phyloP scores from a whole-genome alignment of 2,113 vertebrate genomes.

The Cercopithecus mona region DNA sequence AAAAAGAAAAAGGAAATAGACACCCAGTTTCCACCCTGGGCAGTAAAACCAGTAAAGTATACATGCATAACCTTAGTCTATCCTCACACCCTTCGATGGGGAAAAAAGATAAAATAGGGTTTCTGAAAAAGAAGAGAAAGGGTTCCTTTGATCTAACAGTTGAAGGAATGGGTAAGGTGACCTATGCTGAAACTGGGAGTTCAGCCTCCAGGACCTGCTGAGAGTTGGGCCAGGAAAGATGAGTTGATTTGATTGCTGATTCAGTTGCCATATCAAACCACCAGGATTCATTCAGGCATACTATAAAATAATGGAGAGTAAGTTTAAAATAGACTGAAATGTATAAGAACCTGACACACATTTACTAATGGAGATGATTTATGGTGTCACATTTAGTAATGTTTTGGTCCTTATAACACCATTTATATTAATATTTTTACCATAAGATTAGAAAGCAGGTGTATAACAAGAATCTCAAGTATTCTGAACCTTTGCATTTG shows the following conservation, averaged over 20 bases:
- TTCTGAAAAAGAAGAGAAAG: background rate
- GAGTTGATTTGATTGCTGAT: background rate
- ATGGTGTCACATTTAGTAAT: conserved; percentile 21
- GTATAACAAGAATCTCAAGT: background rate
- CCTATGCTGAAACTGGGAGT: fast-evolving
- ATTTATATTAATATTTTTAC: conserved; percentile 60
- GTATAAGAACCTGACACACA: background rate
- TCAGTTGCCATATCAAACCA: background rate
- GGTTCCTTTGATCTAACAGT: background rate
- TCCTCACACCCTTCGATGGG: fast-evolving
- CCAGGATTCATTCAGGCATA: background rate
- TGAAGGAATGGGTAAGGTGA: background rate
- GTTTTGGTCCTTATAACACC: conserved; percentile 40
- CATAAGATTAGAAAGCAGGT: background rate
- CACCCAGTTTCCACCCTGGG: background rate
- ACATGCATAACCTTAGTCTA: background rate
- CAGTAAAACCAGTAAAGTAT: background rate
- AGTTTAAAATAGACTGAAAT: conserved; percentile 56
- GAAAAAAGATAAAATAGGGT: background rate
- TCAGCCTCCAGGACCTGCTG: background rate
- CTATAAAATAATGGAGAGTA: conserved; percentile 5
- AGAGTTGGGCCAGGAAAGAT: background rate
- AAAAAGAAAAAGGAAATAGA: background rate
- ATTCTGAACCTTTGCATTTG: background rate
- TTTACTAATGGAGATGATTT: conserved; percentile 66